These are phyloP conservation scores for Caenorhabditis angaria DNA, from an alignment of 2,888 invertebrate species.

Conservation along the genomic window DNA sequence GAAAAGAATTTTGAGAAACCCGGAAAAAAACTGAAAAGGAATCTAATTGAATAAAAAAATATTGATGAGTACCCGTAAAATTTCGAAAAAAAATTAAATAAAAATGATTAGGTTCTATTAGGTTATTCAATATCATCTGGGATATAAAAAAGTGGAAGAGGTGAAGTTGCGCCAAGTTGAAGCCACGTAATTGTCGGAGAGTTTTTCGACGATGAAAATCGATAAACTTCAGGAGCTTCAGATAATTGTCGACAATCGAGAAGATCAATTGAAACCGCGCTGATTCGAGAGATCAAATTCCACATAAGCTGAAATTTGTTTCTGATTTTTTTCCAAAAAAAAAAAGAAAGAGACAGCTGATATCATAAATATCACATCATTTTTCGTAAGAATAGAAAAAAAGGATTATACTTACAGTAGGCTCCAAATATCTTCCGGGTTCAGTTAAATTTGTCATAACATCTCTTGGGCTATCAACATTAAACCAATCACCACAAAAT, in stretches of 20 bases:
- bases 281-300: conserved; percentile 43
- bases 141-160: conserved; percentile 46
- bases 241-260: conserved; percentile 37
- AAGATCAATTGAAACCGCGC: conserved; percentile 36
- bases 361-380: neutral
- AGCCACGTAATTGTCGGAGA: conserved; percentile 40
- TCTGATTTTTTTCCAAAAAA: too few species aligned
- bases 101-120: too few species aligned
- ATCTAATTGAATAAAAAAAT: too few species aligned
- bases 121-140: conserved; percentile 46
- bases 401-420: conserved; percentile 7
- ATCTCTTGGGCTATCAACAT: conserved; percentile 52
- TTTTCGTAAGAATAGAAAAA: neutral
- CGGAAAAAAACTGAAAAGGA: too few species aligned
- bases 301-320: conserved; percentile 42
- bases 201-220: conserved; percentile 17
- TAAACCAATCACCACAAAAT: conserved; percentile 47
- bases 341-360: too few species aligned
- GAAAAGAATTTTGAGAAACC: too few species aligned
- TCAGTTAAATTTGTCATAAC: conserved; percentile 29
- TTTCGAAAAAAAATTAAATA: too few species aligned
- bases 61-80: too few species aligned
- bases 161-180: conserved; percentile 31
- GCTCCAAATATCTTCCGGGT: too few species aligned
- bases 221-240: conserved; percentile 21